A percentile compares a stretch with the other conserved stretches of the same genome.
phyloP scores from a whole-genome alignment of 2,797 vertebrate species.

The Rhinoraja longicauda region DNA sequence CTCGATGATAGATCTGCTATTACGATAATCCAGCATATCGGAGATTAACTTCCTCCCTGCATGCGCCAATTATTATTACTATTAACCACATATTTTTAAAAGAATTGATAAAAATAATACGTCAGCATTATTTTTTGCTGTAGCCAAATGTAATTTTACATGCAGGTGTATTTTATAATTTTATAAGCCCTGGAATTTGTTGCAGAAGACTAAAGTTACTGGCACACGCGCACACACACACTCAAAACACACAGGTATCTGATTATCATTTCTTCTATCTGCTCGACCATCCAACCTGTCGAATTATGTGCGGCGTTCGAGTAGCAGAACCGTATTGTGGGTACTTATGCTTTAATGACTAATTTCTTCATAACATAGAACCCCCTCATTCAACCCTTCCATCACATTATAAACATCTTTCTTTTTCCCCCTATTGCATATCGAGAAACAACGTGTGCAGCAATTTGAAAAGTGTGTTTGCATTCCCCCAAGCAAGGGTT shows the following conservation, averaged over 20 bases:
- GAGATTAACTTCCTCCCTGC: background rate
- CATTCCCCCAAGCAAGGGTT: no score
- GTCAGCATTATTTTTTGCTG: background rate
- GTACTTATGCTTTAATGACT: background rate
- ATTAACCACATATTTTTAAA: background rate
- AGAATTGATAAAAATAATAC: background rate
- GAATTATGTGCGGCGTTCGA: background rate
- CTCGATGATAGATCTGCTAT: background rate
- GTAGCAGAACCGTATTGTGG: background rate
- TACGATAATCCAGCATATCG: background rate
- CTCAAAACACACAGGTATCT: no score
- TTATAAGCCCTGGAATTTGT: background rate
- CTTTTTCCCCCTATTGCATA: background rate
- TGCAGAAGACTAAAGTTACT: background rate
- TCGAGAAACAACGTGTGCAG: background rate
- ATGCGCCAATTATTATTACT: background rate
- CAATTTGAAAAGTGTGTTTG: background rate
- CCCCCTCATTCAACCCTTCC: background rate
- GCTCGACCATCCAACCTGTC: background rate
- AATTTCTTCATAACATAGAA: slow-evolving; percentile 7
- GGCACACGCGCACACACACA: no score
- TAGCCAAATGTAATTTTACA: background rate
- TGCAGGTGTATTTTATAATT: no score
- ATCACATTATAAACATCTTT: background rate
- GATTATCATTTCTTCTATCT: background rate